Percentiles rank a stretch among this genome's conserved stretches.
phyloP scores from a whole-genome alignment of 2,113 vertebrate species.

The Antechinus flavipes region DNA sequence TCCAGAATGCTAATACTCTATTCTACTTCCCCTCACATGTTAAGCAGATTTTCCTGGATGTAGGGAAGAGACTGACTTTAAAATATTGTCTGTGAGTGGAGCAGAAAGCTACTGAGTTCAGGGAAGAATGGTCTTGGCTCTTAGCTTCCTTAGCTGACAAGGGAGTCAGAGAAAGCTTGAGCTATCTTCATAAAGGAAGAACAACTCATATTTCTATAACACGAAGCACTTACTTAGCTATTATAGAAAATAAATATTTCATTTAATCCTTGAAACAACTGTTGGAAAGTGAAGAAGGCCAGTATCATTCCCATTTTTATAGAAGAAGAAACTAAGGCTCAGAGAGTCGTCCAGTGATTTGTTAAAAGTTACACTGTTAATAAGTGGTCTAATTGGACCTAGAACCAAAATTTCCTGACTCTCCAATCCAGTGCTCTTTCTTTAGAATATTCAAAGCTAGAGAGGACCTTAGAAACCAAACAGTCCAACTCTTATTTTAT shows the following conservation, averaged over 20 bases:
- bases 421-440: not conserved
- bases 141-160: not conserved
- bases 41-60: not conserved
- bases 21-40: not conserved
- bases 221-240: not conserved
- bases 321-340: not conserved
- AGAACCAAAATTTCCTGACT: not conserved
- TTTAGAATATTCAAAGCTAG: not conserved
- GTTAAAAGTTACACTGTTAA: not conserved
- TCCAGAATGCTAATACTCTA: not conserved
- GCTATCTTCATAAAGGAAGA: not conserved
- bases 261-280: not conserved
- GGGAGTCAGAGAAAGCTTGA: not conserved
- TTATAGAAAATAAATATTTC: not conserved
- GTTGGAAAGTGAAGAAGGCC: not conserved
- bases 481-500: not conserved
- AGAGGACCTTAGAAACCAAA: not conserved
- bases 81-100: not conserved
- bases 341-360: not conserved
- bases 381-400: not conserved
- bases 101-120: not conserved
- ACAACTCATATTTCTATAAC: not conserved
- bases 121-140: not conserved
- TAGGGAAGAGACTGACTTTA: not conserved
- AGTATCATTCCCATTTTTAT: slow-evolving; percentile 1